Conservation (phyloP, 1,140 invertebrate genomes). For the Pentalonia nigronervosa region DNA sequence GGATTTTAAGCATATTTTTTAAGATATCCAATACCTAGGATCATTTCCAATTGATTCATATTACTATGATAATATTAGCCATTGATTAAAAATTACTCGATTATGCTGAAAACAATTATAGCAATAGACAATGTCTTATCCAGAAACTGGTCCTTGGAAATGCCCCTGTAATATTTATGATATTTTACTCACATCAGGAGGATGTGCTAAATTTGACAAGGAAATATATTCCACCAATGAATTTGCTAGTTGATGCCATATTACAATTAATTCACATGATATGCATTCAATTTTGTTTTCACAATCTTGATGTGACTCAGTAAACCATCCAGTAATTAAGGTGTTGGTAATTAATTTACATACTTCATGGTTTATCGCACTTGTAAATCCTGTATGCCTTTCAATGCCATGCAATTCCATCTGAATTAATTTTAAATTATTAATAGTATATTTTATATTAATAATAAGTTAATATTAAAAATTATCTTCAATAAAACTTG, state of each 20-base stretch:
- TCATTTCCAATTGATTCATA: neutral
- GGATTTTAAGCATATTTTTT: neutral
- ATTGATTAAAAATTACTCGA: neutral
- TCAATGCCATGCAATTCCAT: slow-evolving; percentile 94
- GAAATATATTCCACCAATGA: slow-evolving; percentile 82
- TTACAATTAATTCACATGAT: slow-evolving; percentile 89
- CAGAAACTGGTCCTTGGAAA: neutral
- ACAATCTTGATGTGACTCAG: slow-evolving; percentile 62
- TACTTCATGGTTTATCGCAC: slow-evolving; percentile 77
- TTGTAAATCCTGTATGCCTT: slow-evolving; percentile 81
- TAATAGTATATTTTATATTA: neutral
- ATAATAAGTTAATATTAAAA: neutral
- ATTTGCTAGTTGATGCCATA: slow-evolving; percentile 91
- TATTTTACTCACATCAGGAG: slow-evolving; percentile 74
- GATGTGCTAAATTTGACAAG: slow-evolving; percentile 75
- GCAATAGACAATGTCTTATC: neutral
- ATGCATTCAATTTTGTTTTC: slow-evolving; percentile 74
- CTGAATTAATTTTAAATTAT: slow-evolving; percentile 65
- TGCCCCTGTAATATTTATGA: neutral
- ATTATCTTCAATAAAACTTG: slow-evolving; percentile 63
- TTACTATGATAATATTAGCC: neutral
- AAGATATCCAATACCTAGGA: neutral
- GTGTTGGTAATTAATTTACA: slow-evolving; percentile 83
- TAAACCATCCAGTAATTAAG: slow-evolving; percentile 78
- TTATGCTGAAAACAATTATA: neutral